These are phyloP conservation scores for Chamaetylas fuelleborni DNA, from an alignment of 2,113 vertebrate species.

Conservation along the genomic window DNA sequence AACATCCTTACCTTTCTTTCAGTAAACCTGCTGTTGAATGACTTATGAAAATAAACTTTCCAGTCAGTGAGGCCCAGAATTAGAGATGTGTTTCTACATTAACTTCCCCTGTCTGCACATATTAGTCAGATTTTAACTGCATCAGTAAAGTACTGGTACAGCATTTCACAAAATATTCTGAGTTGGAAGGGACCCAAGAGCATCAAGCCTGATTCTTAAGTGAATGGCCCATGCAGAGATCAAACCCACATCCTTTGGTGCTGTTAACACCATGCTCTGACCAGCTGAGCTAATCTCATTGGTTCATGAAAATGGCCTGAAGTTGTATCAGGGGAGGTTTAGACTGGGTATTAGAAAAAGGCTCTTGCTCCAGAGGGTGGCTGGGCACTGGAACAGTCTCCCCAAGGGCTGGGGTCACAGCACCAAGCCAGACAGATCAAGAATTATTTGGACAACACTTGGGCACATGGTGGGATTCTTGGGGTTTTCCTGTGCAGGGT, in stretches of 20 bases:
- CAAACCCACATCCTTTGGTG: neutral
- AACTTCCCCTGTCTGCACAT: neutral
- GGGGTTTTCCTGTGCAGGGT: neutral
- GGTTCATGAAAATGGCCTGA: neutral
- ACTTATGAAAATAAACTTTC: conserved; percentile 13
- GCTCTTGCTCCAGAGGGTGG: neutral
- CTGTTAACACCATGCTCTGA: neutral
- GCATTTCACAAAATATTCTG: neutral
- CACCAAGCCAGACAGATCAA: neutral
- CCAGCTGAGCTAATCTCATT: neutral
- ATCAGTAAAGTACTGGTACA: neutral
- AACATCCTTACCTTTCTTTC: neutral
- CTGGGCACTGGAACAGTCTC: neutral
- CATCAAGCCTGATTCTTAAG: neutral
- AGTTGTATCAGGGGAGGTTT: neutral
- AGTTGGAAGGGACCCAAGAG: neutral
- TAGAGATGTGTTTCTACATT: neutral
- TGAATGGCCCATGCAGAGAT: neutral
- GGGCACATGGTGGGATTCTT: neutral
- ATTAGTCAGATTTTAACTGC: conserved; percentile 9
- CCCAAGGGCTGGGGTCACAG: neutral
- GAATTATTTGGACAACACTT: neutral
- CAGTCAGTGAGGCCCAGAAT: neutral
- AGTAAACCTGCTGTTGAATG: neutral
- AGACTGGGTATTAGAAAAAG: neutral